Evolutionary conservation across 2,113 vertebrate species (phyloP), one percentile per base, ranked within the genome.

Genomic region (Albula goreensis): DNA sequence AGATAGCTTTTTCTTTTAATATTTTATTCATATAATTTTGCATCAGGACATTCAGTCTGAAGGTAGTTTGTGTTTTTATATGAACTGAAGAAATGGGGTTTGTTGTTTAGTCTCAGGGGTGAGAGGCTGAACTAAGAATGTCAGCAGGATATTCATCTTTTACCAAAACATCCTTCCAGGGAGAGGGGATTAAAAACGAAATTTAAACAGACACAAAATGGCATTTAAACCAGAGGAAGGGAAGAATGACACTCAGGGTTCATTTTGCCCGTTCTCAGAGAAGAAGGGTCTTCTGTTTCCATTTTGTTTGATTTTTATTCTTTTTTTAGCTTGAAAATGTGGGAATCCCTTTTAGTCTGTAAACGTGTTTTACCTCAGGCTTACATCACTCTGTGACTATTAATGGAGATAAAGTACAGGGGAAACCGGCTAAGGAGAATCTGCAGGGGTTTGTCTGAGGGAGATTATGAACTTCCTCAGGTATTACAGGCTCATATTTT

Each of bases 391-490:
- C 52, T 60, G 48, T 19, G 81, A 86, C 81, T 31, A 63, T n/a
- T 56, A 2, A 41, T 49, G 51, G 11, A 78, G 22, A 79, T 86
- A 51, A 83, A 86, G 53, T 31, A 19, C 15, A 11, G 31, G 31
- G 31, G 52, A 85, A 85, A 79, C 52, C 19, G 60, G 84, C 84
- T 85, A 78, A 84, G 13, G 15, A 53, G 77, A 74, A 84, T 83
- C 81, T 83, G 15, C 81, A 10, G 77, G 78, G 79, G 80, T 57
- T 84, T 83, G 79, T 82, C 80, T 63, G 41, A 57, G 48, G 31
- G 25, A 86, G 82, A 86, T 60, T 80, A 83, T 52, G 12, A 78
- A 41, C 41, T 50, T 66, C 86, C 50, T 83, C 79, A 79, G 52
- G 51, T 50, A 56, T 85, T 74, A 83, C 51, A 49, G 63, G 56